phyloP scores from a whole-genome alignment of 2,113 vertebrate species.

The Thunnus maccoyii region DNA sequence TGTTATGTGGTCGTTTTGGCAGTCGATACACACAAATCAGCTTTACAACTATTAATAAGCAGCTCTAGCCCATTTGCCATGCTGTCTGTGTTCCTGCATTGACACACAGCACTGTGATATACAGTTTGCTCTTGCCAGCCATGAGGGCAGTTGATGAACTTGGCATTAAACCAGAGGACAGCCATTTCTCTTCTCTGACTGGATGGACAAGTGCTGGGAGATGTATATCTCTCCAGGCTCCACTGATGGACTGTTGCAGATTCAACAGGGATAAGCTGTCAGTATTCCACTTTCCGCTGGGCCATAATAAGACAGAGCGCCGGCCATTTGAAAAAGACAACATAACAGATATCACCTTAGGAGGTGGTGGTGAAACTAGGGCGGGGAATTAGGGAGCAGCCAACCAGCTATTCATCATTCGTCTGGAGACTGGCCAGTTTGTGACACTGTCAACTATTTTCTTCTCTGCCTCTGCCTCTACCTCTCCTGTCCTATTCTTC shows the following conservation, averaged over 20 bases:
- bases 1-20: slow-evolving; percentile 71
- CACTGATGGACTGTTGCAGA: slow-evolving; percentile 66
- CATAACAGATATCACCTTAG: slow-evolving; percentile 73
- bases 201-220: slow-evolving; percentile 70
- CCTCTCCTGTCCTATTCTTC: not conserved
- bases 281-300: slow-evolving; percentile 48
- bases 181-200: slow-evolving; percentile 69
- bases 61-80: slow-evolving; percentile 63
- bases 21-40: slow-evolving; percentile 71
- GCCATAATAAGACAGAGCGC: slow-evolving; percentile 56
- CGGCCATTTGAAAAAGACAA: slow-evolving; percentile 70
- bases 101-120: slow-evolving; percentile 57
- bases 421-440: slow-evolving; percentile 60
- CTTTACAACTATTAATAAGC: slow-evolving; percentile 74
- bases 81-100: slow-evolving; percentile 51
- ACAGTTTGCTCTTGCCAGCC: slow-evolving; percentile 57
- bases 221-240: slow-evolving; percentile 67
- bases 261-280: slow-evolving; percentile 78
- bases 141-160: slow-evolving; percentile 74
- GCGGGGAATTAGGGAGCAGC: slow-evolving; percentile 68
- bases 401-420: slow-evolving; percentile 72
- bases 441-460: slow-evolving; percentile 47
- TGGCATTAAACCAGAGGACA: slow-evolving; percentile 72
- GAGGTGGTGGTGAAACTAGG: slow-evolving; percentile 66
- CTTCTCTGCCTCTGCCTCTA: slow-evolving; percentile 18